Evolutionary conservation across 2,113 vertebrate species (phyloP), one percentile per base, ranked within the genome.

Genomic region (Triplophysa dalaica): DNA sequence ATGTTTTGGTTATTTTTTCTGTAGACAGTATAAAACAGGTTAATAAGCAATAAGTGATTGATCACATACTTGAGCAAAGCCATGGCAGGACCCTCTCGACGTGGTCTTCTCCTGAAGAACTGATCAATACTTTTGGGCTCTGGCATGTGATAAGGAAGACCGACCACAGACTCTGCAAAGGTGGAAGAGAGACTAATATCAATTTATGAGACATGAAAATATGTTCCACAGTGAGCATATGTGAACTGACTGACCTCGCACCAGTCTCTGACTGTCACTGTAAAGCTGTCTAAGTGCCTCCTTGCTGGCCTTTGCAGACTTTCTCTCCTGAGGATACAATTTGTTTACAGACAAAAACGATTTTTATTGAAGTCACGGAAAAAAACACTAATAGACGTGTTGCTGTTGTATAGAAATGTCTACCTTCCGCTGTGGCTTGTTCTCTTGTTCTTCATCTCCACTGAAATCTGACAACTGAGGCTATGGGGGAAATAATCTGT

Each of bases 221-320:
- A n/a, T n/a, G 8, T 58, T 58, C 14, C 2, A 50, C 1, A 33
- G 52, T 48, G 16, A 45, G 33, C 9, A 16, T 22, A n/a, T 41
- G 13, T 52, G 19, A 52, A 33, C 4, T 2, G 5, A 72, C 90
- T 91, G 91, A 98, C 98, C 97, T 95, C 97, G 90, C 81, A 99
- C 69, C 72, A 99, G 93, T 70, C 96, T 90, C 86, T 99, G 98
- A 74, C 90, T 95, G 81, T 99, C 98, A 87, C 98, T 98, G 60
- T 99, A 97, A 2, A 99, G 90, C 11, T 95, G 94, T 87, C 94
- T 98, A 87, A 98, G 93, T 0, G 95, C 96, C 84, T 98, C 97
- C 86, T 94, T 98, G 89, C 96, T 96, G 79, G 95, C 92, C 2
- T 90, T 94, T 2, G 97, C 96, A 54, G 97, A 95, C 84, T 95